Evolutionary conservation across 2,888 invertebrate species (phyloP), one percentile per base, ranked within the genome.

Genomic region (Apamea anceps): DNA sequence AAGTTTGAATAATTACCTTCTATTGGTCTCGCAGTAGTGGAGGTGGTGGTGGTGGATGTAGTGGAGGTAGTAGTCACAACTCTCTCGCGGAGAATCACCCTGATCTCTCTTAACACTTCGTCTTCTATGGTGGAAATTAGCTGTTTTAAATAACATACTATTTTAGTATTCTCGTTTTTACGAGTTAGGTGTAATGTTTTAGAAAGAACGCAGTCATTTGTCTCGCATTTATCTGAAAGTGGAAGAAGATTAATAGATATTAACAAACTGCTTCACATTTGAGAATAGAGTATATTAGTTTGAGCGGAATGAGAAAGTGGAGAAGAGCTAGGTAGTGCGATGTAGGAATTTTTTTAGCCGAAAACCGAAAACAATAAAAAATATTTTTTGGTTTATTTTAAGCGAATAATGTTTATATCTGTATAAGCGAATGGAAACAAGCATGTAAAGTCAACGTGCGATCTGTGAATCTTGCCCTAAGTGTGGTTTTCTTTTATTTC

Each of bases 161-260:
- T 15, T 4, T 10, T 2, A 48, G 0, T 0, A 48, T 51, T n/a
- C 0, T 25, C 2, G 8, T 25, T 0, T 7, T 63, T 0, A n/a
- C 2, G 0, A 48, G 21, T 42, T 13, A 66, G 0, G 0, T 4
- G 0, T 0, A 71, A 4, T 13, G 0, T 3, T 48, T 37, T 7
- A n/a, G 3, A 0, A 74, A 82, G 0, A 42, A 0, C 0, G 8
- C 51, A n/a, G 32, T 1, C 0, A 0, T 0, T 0, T 0, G 0
- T 0, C 0, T 0, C 0, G 42, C 71, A 60, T 45, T 0, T 12
- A 1, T 1, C 80, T 80, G 81, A 54, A 85, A 68, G 0, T 8
- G 0, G 10, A n/a, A 45, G n/a, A 60, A 70, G 3, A 28, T 0
- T 28, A 28, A 15, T 3, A 6, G 21, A 70, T 8, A 32, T 13